A percentile compares a stretch with the other conserved stretches of the same genome.
phyloP scores from a whole-genome alignment of 2,888 invertebrate genomes.

The Sphecodes monilicornis region DNA sequence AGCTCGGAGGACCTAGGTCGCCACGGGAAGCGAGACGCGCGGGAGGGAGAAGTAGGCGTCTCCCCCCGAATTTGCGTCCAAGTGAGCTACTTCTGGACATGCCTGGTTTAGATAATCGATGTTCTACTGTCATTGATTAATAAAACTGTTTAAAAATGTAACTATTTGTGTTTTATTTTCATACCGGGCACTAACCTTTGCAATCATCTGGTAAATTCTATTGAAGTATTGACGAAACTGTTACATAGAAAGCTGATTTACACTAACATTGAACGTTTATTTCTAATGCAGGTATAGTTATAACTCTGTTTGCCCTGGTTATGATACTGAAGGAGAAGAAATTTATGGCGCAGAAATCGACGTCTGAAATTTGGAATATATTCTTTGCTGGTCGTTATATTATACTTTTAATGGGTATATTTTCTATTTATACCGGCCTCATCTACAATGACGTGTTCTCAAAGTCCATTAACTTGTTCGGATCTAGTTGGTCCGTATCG shows the following conservation, averaged over 20 bases:
- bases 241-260: neutral
- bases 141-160: no score
- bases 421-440: conserved; percentile 91
- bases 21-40: no score
- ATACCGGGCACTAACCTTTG: no score
- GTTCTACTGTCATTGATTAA: no score
- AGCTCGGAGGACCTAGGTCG: no score
- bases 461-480: conserved; percentile 90
- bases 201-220: neutral
- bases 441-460: conserved; percentile 93
- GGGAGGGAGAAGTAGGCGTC: no score
- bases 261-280: neutral
- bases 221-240: neutral
- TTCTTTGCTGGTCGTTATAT: conserved; percentile 92
- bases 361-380: conserved; percentile 91
- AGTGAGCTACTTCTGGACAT: no score
- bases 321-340: conserved; percentile 93
- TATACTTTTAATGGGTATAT: conserved; percentile 91
- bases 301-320: conserved; percentile 92
- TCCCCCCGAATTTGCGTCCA: no score
- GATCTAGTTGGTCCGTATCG: conserved; percentile 86
- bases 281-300: conserved; percentile 87
- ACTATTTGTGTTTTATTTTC: no score
- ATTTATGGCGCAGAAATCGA: conserved; percentile 89
- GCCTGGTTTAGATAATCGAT: no score